These are phyloP conservation scores for Pseudoips prasinana DNA, from an alignment of 2,888 invertebrate species.

Conservation along the genomic window DNA sequence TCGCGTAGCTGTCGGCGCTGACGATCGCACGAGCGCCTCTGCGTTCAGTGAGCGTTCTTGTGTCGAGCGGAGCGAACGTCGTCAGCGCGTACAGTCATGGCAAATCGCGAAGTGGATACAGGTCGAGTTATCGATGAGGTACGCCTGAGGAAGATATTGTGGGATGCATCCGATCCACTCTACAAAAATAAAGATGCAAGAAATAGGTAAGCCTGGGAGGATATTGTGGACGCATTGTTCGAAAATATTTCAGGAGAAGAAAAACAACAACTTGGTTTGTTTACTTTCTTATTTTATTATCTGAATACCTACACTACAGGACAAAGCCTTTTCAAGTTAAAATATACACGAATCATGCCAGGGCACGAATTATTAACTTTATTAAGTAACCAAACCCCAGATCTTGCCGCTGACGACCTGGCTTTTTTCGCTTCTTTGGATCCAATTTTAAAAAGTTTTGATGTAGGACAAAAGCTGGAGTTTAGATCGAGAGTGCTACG, in stretches of 20 bases:
- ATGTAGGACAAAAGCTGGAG: too few species aligned
- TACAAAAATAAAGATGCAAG: slow-evolving; percentile 16
- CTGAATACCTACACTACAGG: too few species aligned
- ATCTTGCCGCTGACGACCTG: too few species aligned
- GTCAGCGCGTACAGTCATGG: slow-evolving; percentile 21
- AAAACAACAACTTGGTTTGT: slow-evolving; percentile 12
- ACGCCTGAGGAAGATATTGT: slow-evolving; percentile 9
- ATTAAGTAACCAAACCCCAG: too few species aligned
- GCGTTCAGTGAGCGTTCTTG: slow-evolving; percentile 24
- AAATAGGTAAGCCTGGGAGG: slow-evolving; percentile 17
- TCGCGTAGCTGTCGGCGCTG: slow-evolving; percentile 22
- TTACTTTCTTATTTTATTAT: slow-evolving; percentile 10
- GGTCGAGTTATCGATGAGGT: slow-evolving; percentile 14
- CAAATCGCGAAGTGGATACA: slow-evolving; percentile 15
- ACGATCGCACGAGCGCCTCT: slow-evolving; percentile 21
- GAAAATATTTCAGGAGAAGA: slow-evolving; percentile 13
- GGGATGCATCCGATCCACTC: too few species aligned
- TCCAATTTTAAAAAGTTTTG: too few species aligned
- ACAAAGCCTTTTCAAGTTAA: too few species aligned
- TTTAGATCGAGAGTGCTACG: too few species aligned
- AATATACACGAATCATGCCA: too few species aligned
- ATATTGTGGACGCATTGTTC: slow-evolving; percentile 8
- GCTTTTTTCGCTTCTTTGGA: too few species aligned
- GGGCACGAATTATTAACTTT: too few species aligned
- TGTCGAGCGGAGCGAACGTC: slow-evolving; percentile 23